Evolutionary conservation across 2,888 invertebrate genomes (phyloP), one percentile per base, ranked within the genome.

Genomic region (Agriotes lineatus): DNA sequence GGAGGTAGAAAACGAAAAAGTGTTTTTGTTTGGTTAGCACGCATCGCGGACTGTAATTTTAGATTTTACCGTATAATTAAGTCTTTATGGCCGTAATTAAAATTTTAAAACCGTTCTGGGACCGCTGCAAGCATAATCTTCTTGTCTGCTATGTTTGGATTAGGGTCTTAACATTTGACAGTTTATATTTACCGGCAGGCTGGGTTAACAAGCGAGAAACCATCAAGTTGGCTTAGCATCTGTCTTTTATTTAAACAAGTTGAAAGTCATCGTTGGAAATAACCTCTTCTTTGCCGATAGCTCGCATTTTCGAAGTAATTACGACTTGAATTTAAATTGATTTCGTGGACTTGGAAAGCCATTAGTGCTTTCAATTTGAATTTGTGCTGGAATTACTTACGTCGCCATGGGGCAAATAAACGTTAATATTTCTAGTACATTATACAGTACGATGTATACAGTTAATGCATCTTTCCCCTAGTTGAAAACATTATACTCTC

Each of bases 81-180:
- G 30, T 35, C 45, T 54, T 60, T 66, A 52, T 44, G 33, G 39
- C 60, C 54, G 54, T 66, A 66, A 66, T 66, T 66, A 66, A 60
- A 44, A 54, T 54, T 64, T 59, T 39, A 54, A 67, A 67, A 67
- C 45, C 37, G 60, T 70, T 70, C 62, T 68, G 70, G 72, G 45
- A 70, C 70, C 64, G 59, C 70, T 58, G 70, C 63, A 48, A 48
- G 67, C 67, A 70, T 65, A 62, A 66, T 68, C 65, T 61, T 52
- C 65, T 65, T 60, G 67, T 66, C 72, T 67, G 67, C 61, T 68
- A 67, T 66, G 70, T 72, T 72, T 72, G 72, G 72, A 70, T 70
- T 72, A 52, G 64, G 72, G 70, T 72, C 70, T 67, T 68, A 69
- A 72, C 70, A 64, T 72, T 72, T 72, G 72, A 72, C 72, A 72